phyloP scores from a whole-genome alignment of 2,113 vertebrate species.

The Choloepus hoffmanni region DNA sequence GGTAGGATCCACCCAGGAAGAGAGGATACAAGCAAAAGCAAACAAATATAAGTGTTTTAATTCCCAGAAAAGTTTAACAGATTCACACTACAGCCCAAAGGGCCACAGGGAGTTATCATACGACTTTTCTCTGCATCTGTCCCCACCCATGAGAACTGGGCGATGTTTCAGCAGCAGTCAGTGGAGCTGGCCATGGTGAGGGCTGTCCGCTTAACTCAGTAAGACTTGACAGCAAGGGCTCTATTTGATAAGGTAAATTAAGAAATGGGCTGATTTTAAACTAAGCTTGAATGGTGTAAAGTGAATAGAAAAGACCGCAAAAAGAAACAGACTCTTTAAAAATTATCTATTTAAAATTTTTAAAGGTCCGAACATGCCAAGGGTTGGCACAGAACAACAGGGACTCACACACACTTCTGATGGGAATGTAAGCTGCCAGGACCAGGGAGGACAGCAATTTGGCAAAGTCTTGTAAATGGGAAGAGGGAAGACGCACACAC shows the following conservation, averaged over 20 bases:
- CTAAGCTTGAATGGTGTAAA: not conserved
- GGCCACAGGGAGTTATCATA: not conserved
- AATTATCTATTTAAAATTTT: not conserved
- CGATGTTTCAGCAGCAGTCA: not conserved
- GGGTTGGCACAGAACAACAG: not conserved
- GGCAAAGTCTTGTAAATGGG: not conserved
- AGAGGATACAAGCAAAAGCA: not conserved
- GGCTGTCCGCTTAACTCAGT: slow-evolving; percentile 27
- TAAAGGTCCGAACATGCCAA: not conserved
- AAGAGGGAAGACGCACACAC: not conserved
- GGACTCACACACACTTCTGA: not conserved
- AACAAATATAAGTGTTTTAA: not conserved
- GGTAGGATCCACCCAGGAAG: slow-evolving; percentile 42
- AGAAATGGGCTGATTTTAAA: slow-evolving; percentile 62
- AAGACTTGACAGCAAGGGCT: not conserved
- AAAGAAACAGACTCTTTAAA: slow-evolving; percentile 48
- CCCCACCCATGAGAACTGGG: rapidly evolving
- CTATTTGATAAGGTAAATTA: slow-evolving; percentile 17
- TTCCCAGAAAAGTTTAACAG: slow-evolving; percentile 14
- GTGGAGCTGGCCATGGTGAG: not conserved
- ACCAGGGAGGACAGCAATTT: not conserved
- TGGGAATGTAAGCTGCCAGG: not conserved
- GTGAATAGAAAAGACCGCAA: not conserved
- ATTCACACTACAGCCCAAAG: not conserved
- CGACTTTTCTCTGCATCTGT: not conserved